phyloP scores from a whole-genome alignment of 1,140 invertebrate species.

The Drosophila takahashii region DNA sequence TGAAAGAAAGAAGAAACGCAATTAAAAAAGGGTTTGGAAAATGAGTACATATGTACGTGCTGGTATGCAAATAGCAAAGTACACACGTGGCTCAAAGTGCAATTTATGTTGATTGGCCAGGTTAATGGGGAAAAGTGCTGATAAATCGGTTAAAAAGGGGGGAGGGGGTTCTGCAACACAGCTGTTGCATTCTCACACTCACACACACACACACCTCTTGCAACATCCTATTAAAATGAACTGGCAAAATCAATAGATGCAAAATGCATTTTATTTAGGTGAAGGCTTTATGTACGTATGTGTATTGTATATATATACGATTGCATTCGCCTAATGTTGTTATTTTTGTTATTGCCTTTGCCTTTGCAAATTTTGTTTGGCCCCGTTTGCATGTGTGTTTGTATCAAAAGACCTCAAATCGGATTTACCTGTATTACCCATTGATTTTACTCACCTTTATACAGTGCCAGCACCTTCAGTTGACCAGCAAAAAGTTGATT shows the following conservation, averaged over 20 bases:
- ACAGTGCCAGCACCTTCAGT: background rate
- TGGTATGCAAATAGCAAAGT: slow-evolving; percentile 65
- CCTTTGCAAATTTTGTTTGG: slow-evolving; percentile 53
- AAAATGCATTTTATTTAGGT: slow-evolving; percentile 48
- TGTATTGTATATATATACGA: slow-evolving; percentile 12
- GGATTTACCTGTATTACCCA: background rate
- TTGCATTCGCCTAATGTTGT: slow-evolving; percentile 44
- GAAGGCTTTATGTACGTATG: slow-evolving; percentile 22
- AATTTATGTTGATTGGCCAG: slow-evolving; percentile 10
- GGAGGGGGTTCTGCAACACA: slow-evolving; percentile 4
- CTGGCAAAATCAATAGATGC: slow-evolving; percentile 67
- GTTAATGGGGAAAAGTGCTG: slow-evolving; percentile 1
- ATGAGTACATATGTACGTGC: slow-evolving; percentile 59
- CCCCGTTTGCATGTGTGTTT: slow-evolving; percentile 21
- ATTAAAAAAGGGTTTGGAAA: slow-evolving; percentile 25
- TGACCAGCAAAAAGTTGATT: background rate
- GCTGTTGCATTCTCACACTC: slow-evolving; percentile 2
- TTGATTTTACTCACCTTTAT: slow-evolving; percentile 49
- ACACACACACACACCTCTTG: slow-evolving; percentile 8
- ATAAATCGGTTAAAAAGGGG: background rate
- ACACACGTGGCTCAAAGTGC: slow-evolving; percentile 64
- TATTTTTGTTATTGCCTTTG: slow-evolving; percentile 49
- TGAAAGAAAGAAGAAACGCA: slow-evolving; percentile 31
- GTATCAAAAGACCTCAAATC: slow-evolving; percentile 5
- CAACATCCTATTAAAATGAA: slow-evolving; percentile 26